phyloP scores from a whole-genome alignment of 2,113 vertebrate species.

The Hippocampus zosterae region DNA sequence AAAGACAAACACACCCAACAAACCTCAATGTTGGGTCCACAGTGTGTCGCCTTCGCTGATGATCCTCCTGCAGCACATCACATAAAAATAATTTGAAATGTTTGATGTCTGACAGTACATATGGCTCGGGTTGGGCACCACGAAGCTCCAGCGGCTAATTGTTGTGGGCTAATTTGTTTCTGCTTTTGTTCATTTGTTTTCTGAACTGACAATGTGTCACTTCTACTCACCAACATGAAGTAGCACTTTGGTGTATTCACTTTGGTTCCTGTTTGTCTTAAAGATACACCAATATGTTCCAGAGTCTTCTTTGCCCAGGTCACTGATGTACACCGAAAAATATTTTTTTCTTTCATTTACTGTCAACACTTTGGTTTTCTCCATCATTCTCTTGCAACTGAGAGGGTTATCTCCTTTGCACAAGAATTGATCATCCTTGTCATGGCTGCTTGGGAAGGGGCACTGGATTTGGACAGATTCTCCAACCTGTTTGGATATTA shows the following conservation, averaged over 20 bases:
- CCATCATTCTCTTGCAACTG: conserved; percentile 11
- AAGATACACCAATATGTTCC: conserved; percentile 52
- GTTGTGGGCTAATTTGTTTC: too few relatives aligned
- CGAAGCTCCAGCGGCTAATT: too few relatives aligned
- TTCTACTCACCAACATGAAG: conserved; percentile 15
- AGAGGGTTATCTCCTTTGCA: conserved; percentile 30
- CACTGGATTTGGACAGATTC: background rate
- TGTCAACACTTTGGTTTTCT: conserved; percentile 2
- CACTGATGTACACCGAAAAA: conserved; percentile 30
- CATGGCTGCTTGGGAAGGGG: background rate
- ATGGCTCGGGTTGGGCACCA: too few relatives aligned
- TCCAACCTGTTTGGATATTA: rapidly evolving
- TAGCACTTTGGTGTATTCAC: background rate
- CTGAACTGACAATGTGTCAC: background rate
- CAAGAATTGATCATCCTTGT: conserved; percentile 5
- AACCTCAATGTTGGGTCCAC: conserved; percentile 24
- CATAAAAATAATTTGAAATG: background rate
- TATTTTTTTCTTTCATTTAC: conserved; percentile 7
- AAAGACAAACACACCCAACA: conserved; percentile 15
- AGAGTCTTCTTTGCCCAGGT: conserved; percentile 29
- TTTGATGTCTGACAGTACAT: background rate
- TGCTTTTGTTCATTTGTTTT: too few relatives aligned
- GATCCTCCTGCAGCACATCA: conserved; percentile 18
- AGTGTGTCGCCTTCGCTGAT: background rate
- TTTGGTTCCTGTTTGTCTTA: background rate